phyloP scores from a whole-genome alignment of 2,888 invertebrate genomes.

The Lissonota sp. region DNA sequence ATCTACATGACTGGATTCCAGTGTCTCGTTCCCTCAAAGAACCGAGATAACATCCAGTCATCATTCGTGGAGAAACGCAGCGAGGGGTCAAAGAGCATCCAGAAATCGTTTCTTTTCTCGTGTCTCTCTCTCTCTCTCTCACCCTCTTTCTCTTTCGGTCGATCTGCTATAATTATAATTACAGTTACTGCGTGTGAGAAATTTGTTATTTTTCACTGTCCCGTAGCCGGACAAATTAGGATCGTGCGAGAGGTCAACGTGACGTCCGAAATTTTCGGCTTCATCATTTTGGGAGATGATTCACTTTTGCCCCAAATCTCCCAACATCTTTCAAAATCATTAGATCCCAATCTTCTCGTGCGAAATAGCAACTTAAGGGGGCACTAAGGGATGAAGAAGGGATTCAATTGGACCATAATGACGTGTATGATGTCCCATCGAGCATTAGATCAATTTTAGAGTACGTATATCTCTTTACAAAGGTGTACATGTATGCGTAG shows the following conservation, averaged over 20 bases:
- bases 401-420: not conserved
- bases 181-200: not conserved
- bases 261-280: no score
- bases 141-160: not conserved
- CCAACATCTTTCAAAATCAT: no score
- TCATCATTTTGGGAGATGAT: no score
- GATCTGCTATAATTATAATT: constrained; percentile 1
- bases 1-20: constrained; percentile 55
- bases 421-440: constrained; percentile 40
- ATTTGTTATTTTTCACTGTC: not conserved
- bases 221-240: no score
- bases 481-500: constrained; percentile 7
- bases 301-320: no score
- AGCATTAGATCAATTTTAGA: constrained; percentile 11
- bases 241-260: no score
- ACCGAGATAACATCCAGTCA: constrained; percentile 56
- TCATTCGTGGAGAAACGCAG: constrained; percentile 51
- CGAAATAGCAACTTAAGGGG: no score
- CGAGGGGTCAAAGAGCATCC: constrained; percentile 49
- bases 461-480: constrained; percentile 23
- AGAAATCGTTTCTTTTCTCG: not conserved
- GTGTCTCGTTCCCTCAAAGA: constrained; percentile 53
- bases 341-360: no score
- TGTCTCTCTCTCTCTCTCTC: not conserved
- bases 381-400: no score